These are phyloP conservation scores for Urocitellus parryii DNA, from an alignment of 2,113 vertebrate species.

Conservation along the genomic window DNA sequence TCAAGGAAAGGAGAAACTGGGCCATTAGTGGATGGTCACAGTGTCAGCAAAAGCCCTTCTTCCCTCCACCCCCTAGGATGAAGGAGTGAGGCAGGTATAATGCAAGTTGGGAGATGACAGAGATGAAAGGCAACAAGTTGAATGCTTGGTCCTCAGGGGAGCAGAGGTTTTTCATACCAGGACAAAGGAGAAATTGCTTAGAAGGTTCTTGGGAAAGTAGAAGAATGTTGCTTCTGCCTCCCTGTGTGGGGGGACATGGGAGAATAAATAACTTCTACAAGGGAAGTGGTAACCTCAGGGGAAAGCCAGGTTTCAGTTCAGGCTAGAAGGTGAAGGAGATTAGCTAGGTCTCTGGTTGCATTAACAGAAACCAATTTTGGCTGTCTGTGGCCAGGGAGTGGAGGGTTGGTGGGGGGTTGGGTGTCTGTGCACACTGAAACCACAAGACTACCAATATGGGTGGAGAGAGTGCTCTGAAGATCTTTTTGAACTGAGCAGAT, in stretches of 20 bases:
- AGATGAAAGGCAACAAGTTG: neutral
- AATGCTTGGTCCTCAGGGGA: neutral
- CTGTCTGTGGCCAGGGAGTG: neutral
- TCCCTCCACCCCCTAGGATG: neutral
- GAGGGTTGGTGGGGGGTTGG: neutral
- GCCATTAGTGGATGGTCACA: neutral
- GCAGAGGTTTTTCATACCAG: neutral
- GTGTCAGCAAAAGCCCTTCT: neutral
- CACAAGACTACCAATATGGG: neutral
- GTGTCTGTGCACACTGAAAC: neutral
- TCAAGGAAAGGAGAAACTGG: slow-evolving; percentile 37
- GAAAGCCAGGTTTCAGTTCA: slow-evolving; percentile 78
- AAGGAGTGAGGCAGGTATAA: neutral
- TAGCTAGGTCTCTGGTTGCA: slow-evolving; percentile 58
- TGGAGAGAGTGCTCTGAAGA: neutral
- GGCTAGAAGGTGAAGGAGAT: slow-evolving; percentile 50
- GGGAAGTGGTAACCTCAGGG: slow-evolving; percentile 75
- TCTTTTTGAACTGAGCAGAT: neutral
- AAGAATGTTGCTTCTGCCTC: neutral
- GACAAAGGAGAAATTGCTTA: slow-evolving; percentile 14
- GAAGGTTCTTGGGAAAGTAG: neutral
- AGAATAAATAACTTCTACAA: slow-evolving; percentile 72
- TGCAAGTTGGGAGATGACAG: neutral
- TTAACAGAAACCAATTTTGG: slow-evolving; percentile 50
- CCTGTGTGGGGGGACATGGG: neutral